Percentiles rank a stretch among this genome's conserved stretches.
These are phyloP conservation scores for Papilio demoleus DNA, from an alignment of 2,888 invertebrate species.

Conservation along the genomic window DNA sequence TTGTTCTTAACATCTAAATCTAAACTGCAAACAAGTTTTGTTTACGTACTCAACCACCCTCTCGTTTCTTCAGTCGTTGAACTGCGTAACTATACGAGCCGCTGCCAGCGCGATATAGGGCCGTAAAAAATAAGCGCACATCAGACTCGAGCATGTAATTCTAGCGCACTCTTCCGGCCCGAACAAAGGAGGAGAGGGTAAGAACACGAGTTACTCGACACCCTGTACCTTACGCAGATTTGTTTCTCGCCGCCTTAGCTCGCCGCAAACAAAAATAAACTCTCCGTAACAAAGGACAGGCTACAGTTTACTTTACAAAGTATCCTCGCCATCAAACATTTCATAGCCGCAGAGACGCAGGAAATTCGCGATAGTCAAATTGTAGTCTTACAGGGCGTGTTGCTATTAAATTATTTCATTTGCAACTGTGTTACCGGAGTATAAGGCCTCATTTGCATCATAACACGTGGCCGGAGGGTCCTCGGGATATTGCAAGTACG, in stretches of 20 bases:
- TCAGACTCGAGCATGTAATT: slow-evolving; percentile 83
- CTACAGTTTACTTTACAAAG: slow-evolving; percentile 60
- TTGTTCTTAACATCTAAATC: slow-evolving; percentile 54
- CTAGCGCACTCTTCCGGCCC: slow-evolving; percentile 83
- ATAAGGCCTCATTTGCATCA: slow-evolving; percentile 77
- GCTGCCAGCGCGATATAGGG: slow-evolving; percentile 79
- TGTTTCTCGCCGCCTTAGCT: slow-evolving; percentile 74
- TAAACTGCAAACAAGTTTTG: slow-evolving; percentile 74
- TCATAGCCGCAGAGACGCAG: slow-evolving; percentile 66
- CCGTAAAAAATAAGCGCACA: slow-evolving; percentile 84
- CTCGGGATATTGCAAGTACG: slow-evolving; percentile 73
- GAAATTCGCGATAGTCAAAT: slow-evolving; percentile 84
- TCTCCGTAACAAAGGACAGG: slow-evolving; percentile 59
- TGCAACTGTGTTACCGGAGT: slow-evolving; percentile 74
- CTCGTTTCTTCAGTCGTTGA: slow-evolving; percentile 80
- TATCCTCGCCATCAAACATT: slow-evolving; percentile 64
- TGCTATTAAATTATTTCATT: slow-evolving; percentile 79
- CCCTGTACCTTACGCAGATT: slow-evolving; percentile 83
- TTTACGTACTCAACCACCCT: slow-evolving; percentile 70
- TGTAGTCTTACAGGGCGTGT: slow-evolving; percentile 81
- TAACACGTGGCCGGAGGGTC: slow-evolving; percentile 67
- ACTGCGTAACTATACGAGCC: slow-evolving; percentile 78
- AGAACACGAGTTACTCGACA: slow-evolving; percentile 84
- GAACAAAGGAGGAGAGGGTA: slow-evolving; percentile 83
- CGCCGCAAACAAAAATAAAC: slow-evolving; percentile 64